Evolutionary conservation across 2,797 vertebrate genomes (phyloP).

Genomic region (Amazona finschi): DNA sequence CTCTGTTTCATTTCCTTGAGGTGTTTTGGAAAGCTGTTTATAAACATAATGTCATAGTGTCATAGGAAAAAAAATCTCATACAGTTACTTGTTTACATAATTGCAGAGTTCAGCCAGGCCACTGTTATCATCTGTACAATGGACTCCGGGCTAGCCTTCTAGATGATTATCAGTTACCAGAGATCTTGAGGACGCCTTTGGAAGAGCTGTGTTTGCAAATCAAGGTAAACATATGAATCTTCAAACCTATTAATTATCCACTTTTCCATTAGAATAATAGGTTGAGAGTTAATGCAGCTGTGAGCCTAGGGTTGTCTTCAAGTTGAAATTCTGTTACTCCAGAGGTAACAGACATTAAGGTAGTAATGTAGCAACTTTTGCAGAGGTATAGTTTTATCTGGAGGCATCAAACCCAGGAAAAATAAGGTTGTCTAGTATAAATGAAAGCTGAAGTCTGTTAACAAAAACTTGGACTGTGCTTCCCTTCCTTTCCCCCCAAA

Average conservation of each 20-base stretch:
- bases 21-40: background rate
- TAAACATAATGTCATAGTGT: background rate
- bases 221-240: constrained; percentile 79
- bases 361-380: background rate
- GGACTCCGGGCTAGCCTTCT: constrained; percentile 90
- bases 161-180: constrained; percentile 93
- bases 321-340: background rate
- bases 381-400: background rate
- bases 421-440: background rate
- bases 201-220: constrained; percentile 97
- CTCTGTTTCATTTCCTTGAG: background rate
- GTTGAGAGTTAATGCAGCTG: background rate
- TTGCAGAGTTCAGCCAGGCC: constrained; percentile 91
- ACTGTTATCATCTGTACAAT: constrained; percentile 96
- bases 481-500: background rate
- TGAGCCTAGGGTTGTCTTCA: background rate
- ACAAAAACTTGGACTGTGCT: background rate
- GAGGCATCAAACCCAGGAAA: background rate
- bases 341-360: background rate
- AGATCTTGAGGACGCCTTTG: constrained; percentile 94
- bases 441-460: background rate
- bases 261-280: background rate
- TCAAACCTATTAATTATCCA: background rate
- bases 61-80: background rate
- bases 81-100: background rate